phyloP scores from a whole-genome alignment of 2,797 vertebrate species.

The Alca torda region DNA sequence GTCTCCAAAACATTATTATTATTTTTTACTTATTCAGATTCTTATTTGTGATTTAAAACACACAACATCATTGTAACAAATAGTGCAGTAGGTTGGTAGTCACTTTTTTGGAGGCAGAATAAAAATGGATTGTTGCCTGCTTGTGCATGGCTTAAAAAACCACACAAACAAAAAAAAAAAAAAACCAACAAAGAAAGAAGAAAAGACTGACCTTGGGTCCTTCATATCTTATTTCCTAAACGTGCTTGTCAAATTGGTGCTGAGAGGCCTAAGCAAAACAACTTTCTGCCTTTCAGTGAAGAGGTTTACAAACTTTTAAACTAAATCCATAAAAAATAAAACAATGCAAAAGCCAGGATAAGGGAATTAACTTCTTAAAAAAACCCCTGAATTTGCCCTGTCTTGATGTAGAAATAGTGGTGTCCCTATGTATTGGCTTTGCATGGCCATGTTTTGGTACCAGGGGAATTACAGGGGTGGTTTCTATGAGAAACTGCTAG shows the following conservation, averaged over 20 bases:
- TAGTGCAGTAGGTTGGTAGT: background rate
- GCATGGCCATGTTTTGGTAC: background rate
- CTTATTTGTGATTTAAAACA: background rate
- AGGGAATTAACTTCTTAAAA: background rate
- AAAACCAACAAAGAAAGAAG: no score
- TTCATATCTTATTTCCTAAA: background rate
- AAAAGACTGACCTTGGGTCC: background rate
- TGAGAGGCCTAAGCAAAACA: background rate
- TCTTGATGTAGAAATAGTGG: background rate
- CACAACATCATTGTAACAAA: background rate
- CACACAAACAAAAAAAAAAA: no score
- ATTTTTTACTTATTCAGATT: background rate
- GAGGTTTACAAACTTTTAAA: background rate
- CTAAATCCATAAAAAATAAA: background rate
- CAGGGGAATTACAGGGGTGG: background rate
- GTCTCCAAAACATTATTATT: background rate
- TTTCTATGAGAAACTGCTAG: background rate
- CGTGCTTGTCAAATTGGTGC: background rate
- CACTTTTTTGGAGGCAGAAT: background rate
- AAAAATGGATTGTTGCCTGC: background rate
- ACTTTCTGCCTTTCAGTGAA: background rate
- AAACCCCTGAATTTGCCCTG: background rate
- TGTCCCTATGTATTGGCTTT: background rate
- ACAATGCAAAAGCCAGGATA: background rate
- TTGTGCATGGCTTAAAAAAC: background rate